Conservation (phyloP, 2,797 vertebrate genomes). For the Malacoraja senta region DNA sequence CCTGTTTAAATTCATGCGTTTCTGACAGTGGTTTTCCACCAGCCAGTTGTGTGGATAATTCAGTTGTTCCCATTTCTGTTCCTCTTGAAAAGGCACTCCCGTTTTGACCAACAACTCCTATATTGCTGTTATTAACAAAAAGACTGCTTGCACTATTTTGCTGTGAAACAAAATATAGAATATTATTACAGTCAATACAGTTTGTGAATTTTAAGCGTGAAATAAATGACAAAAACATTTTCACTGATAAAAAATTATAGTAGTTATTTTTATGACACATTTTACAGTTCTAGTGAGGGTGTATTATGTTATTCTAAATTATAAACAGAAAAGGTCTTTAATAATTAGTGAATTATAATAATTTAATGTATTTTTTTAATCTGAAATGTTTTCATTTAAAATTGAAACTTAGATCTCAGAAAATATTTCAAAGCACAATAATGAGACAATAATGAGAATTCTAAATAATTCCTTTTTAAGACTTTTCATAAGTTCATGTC, state of each 20-base stretch:
- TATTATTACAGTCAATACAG: constrained; percentile 39
- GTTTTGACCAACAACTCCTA: constrained; percentile 69
- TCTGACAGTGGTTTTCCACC: constrained; percentile 81
- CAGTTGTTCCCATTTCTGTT: constrained; percentile 56
- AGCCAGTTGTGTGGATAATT: constrained; percentile 46
- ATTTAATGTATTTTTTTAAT: background rate
- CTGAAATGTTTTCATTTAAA: background rate
- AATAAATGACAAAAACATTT: background rate
- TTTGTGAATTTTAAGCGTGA: background rate
- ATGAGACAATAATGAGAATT: too few species aligned
- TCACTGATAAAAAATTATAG: too few species aligned
- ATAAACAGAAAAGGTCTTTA: background rate
- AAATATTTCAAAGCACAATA: too few species aligned
- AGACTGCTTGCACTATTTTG: constrained; percentile 64
- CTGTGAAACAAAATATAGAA: constrained; percentile 54
- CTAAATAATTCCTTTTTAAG: background rate
- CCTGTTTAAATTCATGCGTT: constrained; percentile 86
- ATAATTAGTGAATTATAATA: background rate
- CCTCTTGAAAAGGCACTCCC: constrained; percentile 60
- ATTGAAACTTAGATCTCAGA: background rate
- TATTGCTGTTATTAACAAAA: constrained; percentile 63
- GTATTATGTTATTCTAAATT: background rate
- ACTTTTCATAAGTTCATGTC: too few species aligned
- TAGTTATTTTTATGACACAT: too few species aligned
- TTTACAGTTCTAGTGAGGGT: background rate